Evolutionary conservation across 2,113 vertebrate genomes (phyloP).

Genomic region (Microtus oregoni): DNA sequence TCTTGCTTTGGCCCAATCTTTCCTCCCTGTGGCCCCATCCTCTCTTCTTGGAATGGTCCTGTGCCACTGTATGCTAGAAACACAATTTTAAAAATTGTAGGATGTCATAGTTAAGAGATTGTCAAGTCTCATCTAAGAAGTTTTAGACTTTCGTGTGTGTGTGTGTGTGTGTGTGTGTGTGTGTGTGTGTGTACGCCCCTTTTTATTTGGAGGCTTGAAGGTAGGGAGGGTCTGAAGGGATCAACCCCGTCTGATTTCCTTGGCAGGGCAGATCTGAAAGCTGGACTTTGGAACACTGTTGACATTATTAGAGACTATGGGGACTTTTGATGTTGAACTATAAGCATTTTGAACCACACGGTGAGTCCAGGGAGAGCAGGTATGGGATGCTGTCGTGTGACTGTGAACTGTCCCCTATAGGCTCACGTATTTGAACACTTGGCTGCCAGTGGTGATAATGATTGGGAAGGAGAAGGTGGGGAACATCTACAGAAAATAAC

Average conservation of each 20-base stretch:
- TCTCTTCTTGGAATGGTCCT: background rate
- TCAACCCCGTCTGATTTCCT: background rate
- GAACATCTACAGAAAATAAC: background rate
- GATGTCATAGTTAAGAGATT: background rate
- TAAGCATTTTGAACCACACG: background rate
- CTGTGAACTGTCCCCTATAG: background rate
- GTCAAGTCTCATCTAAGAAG: background rate
- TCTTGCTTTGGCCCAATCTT: background rate
- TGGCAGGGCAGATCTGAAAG: no score
- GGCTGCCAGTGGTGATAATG: background rate
- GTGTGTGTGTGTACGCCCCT: no score
- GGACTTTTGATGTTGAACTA: background rate
- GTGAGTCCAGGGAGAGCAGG: background rate
- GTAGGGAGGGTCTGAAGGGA: no score
- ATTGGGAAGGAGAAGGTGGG: no score
- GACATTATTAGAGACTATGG: background rate
- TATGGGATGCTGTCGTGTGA: background rate
- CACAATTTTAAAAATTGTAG: background rate
- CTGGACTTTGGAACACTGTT: background rate
- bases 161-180: background rate
- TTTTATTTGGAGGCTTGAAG: background rate
- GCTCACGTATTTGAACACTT: background rate
- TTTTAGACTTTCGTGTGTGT: background rate
- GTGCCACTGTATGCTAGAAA: background rate
- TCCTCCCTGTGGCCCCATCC: background rate